A percentile compares a stretch with the other conserved stretches of the same genome.
Evolutionary conservation across 2,888 invertebrate genomes (phyloP).

Genomic region (Glaucopsyche alexis): DNA sequence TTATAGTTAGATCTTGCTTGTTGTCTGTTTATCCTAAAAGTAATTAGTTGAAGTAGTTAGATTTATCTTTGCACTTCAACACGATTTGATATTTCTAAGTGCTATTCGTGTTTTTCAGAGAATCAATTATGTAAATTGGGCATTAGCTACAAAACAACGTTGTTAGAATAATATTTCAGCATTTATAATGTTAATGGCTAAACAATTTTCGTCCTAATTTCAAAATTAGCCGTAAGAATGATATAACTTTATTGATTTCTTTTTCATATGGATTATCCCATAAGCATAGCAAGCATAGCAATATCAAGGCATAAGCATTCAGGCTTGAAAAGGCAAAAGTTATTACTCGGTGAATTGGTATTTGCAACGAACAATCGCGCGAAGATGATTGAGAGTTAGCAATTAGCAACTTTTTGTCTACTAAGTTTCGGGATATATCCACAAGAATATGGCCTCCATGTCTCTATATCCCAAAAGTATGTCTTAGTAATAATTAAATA

Average conservation of each 20-base stretch:
- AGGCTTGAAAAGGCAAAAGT: no score
- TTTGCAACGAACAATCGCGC: not conserved
- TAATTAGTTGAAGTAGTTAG: constrained; percentile 11
- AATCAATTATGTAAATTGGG: not conserved
- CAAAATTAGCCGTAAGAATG: not conserved
- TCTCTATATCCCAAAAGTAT: no score
- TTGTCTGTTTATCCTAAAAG: not conserved
- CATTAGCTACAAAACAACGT: not conserved
- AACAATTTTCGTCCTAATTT: not conserved
- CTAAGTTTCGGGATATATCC: no score
- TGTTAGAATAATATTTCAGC: not conserved
- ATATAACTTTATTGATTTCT: not conserved
- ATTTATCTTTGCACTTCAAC: constrained; percentile 2
- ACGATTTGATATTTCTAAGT: not conserved
- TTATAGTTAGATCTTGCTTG: not conserved
- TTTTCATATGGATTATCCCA: constrained; percentile 1
- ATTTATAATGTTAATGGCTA: not conserved
- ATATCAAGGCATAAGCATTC: no score
- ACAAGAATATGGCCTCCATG: no score
- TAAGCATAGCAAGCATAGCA: no score
- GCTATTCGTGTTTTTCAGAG: not conserved
- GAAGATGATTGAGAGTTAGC: not conserved
- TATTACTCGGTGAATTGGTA: not conserved
- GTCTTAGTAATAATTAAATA: not conserved
- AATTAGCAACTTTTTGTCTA: not conserved